These are phyloP conservation scores for Elegia similella DNA, from an alignment of 2,888 invertebrate genomes.

Conservation along the genomic window DNA sequence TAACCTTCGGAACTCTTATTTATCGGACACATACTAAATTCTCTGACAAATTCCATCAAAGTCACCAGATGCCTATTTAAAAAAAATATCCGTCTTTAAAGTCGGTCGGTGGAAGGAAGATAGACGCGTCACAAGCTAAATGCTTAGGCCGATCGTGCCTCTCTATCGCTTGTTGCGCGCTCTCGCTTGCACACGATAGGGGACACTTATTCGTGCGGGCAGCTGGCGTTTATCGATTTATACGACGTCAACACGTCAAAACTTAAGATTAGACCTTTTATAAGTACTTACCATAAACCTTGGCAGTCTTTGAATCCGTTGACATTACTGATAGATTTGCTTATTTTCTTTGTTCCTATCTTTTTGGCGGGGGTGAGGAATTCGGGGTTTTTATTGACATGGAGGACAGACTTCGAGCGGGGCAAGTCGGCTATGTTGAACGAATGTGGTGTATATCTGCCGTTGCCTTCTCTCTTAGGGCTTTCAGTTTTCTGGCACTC, in stretches of 20 bases:
- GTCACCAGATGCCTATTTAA: neutral
- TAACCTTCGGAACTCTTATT: neutral
- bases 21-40: neutral
- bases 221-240: too few relatives aligned
- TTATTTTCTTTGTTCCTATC: constrained; percentile 63
- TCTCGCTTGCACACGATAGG: too few relatives aligned
- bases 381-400: constrained; percentile 63
- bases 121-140: too few relatives aligned
- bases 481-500: constrained; percentile 60
- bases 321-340: constrained; percentile 72
- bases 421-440: constrained; percentile 60
- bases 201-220: too few relatives aligned
- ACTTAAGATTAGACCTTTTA: too few relatives aligned
- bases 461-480: constrained; percentile 37
- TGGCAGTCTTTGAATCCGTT: constrained; percentile 62
- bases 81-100: neutral
- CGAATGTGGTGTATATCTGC: constrained; percentile 39
- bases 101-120: too few relatives aligned
- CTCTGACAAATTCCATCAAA: neutral
- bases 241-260: too few relatives aligned
- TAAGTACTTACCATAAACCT: constrained; percentile 52
- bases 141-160: too few relatives aligned
- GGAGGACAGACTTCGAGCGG: constrained; percentile 65
- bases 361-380: constrained; percentile 55
- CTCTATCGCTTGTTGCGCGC: too few relatives aligned